Conservation (phyloP, 53 echinoderm and acorn worm genomes). For the Crossaster papposus region DNA sequence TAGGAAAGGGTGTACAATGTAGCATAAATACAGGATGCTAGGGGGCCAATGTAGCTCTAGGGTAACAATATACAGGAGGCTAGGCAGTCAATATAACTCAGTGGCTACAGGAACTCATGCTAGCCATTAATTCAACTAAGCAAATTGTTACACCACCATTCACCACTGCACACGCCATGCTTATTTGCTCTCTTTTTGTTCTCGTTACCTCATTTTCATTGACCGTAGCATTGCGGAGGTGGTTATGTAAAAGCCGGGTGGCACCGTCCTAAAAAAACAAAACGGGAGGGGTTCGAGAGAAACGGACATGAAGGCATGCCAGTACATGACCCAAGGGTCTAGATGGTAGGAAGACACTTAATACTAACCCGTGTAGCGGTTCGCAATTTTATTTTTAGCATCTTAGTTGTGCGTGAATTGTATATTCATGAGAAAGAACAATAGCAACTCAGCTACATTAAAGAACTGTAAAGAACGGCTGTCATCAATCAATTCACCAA, state of each 20-base stretch:
- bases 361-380: too few relatives aligned
- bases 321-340: constrained; percentile 9
- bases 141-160: constrained; percentile 42
- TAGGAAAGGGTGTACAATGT: too few relatives aligned
- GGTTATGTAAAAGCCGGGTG: constrained; percentile 98
- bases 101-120: constrained; percentile 16
- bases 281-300: constrained; percentile 69
- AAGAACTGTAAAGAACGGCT: too few relatives aligned
- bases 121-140: constrained; percentile 5
- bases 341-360: background rate
- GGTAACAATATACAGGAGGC: background rate
- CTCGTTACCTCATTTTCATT: constrained; percentile 90
- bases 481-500: too few relatives aligned
- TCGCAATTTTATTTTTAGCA: too few relatives aligned
- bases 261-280: constrained; percentile 81
- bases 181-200: background rate
- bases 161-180: constrained; percentile 56
- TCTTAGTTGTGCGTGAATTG: too few relatives aligned
- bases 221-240: constrained; percentile 87
- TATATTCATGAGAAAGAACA: too few relatives aligned
- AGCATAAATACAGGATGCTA: background rate
- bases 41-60: background rate
- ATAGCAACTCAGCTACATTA: too few relatives aligned
- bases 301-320: constrained; percentile 66
- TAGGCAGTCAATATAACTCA: background rate